Base-by-base conservation (phyloP, 2,113 vertebrate species). In the Sula dactylatra region DNA sequence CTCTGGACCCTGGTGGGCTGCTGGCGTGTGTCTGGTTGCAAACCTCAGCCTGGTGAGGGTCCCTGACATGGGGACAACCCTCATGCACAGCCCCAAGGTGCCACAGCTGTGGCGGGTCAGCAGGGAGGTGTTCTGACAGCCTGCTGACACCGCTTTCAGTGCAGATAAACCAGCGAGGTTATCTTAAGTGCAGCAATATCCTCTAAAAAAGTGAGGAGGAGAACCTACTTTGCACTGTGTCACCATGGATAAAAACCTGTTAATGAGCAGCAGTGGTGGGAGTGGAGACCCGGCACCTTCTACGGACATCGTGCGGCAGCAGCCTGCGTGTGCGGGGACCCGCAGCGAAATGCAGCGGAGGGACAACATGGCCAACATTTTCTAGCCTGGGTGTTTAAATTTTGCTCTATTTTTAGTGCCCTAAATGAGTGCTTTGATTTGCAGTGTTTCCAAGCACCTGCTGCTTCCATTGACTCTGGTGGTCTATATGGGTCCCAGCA, bases 401-500 rank as follows among this genome's bases (percentile, higher is more conserved):
- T 96, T 96, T 95, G 91, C 86, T 96, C 95, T 97, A 97, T 96
- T 88, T 95, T 94, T 97, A 97, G 96, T 94, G 40, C 55, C 59
- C 71, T 50, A 64, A 91, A 86, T 10, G 89, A 82, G 95, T 3
- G 58, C 94, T 96, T 94, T 96, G 96, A 91, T 96, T 97, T 42
- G 13, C 93, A 95, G 86, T 36, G 93, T 91, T 97, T 93, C 97
- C 95, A 87, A 97, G 86, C 95, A 97, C 94, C 96, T 97, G 96
- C 95, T 97, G 89, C 91, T 66, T 18, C 91, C 84, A 62, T 86
- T 90, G 94, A 86, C 86, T 97, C 90, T 47, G 95, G 91, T 86
- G 97, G 94, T 95, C 94, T 97, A 96, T 96, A 95, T 93, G 94
- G 91, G 91, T 94, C 93, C 73, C 83, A 49, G 90, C 94, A 56